Conservation (phyloP, 37 sponge, comb jelly and placozoan species). For the Cladorhizidae sp. region DNA sequence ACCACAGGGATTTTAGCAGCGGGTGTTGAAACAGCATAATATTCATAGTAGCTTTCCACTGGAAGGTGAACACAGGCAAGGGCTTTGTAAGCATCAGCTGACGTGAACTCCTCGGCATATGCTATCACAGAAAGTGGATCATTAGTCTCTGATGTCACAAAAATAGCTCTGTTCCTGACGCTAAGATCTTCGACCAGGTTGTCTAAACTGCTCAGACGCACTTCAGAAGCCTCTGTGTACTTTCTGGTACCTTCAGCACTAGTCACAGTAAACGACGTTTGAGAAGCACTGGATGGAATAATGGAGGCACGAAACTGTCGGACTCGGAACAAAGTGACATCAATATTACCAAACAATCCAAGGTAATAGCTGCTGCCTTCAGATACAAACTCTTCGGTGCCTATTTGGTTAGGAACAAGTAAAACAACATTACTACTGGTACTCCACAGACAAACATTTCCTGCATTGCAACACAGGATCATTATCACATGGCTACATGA, state of each 20-base stretch:
- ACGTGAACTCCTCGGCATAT: slow-evolving; percentile 24
- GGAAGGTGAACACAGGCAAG: slow-evolving; percentile 36
- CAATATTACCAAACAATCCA: slow-evolving; percentile 4
- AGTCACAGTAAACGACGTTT: neutral
- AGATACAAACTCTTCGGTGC: neutral
- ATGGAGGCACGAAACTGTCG: neutral
- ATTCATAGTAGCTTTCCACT: slow-evolving; percentile 29
- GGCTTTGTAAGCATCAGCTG: slow-evolving; percentile 29
- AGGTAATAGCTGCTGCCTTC: neutral
- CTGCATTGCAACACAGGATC: too few relatives aligned
- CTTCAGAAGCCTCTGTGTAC: neutral
- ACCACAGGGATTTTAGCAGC: neutral
- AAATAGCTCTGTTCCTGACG: slow-evolving; percentile 1
- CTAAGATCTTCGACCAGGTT: neutral
- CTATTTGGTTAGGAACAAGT: neutral
- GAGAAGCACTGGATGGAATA: neutral
- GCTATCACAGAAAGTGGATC: slow-evolving; percentile 34
- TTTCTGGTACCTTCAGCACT: too few relatives aligned
- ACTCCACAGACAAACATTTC: neutral
- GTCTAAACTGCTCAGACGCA: neutral
- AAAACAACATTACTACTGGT: neutral
- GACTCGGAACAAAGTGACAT: neutral
- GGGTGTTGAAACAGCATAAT: slow-evolving; percentile 63
- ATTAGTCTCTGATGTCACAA: neutral
- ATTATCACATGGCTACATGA: neutral